Base-by-base conservation (phyloP, 2,797 vertebrate genomes). In the Cyprinella venusta region DNA sequence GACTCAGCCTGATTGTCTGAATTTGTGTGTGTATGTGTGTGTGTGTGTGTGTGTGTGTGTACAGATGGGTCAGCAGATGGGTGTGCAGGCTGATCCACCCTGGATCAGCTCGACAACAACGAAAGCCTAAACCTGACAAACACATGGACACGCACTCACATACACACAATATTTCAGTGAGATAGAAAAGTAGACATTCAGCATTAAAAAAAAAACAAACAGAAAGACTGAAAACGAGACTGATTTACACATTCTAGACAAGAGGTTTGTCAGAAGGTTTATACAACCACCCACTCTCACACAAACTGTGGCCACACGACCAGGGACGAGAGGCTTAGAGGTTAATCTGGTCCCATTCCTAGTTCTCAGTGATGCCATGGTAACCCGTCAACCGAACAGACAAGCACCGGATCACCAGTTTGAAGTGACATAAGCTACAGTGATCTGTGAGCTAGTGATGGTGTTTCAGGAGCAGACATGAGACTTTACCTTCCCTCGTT, bases 11-110 rank as follows among this genome's bases (percentile, higher is more conserved):
- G 91, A 87, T 82, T 91, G 92, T 94, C 91, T 85, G 75, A 86
- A 59, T 45, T 36, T 82, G 69, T 65, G 78, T 76, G 81, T 75
- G 83, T 83, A 64, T 36, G 81, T 48, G 84, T 81, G 15, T 19
- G 48, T 52, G 50, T 5, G 48, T 45, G 42, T 45, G 42, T 45
- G 86, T n/a, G 78, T 38, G 76, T 64, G 69, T 16, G 91, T 93
- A 92, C 97, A 98, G 97, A 98, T 96, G 97, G 97, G 93, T 93
- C 87, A 95, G 93, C 97, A 98, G 97, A 97, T 97, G 96, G 96
- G 87, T 92, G 90, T 94, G 89, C 91, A 95, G 93, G 93, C 92
- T 93, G 91, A 91, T 91, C 90, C 86, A 89, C 87, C 90, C 91
- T 88, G 92, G 91, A 93, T 91, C 94, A 93, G 92, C 88, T 92